These are phyloP conservation scores for Chionodraco myersi DNA, from an alignment of 2,113 vertebrate genomes.

Conservation along the genomic window DNA sequence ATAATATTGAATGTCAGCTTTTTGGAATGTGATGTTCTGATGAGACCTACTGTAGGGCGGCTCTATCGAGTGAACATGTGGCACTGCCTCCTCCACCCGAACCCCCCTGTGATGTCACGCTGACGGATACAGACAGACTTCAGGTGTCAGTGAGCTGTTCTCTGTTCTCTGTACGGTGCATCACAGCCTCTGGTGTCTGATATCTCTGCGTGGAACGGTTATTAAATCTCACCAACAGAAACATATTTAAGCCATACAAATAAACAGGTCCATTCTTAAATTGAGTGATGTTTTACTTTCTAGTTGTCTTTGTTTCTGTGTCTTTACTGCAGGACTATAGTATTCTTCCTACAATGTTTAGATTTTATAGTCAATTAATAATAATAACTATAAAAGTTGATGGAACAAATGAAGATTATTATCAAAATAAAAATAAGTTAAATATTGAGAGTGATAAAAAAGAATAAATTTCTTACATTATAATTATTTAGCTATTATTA, in stretches of 20 bases:
- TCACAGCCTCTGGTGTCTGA: constrained; percentile 19
- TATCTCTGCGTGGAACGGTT: constrained; percentile 32
- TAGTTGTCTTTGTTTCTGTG: background rate
- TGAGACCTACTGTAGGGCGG: constrained; percentile 6
- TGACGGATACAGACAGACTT: constrained; percentile 17
- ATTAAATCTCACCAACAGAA: constrained; percentile 37
- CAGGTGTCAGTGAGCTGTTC: constrained; percentile 34
- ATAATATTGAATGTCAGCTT: constrained; percentile 32
- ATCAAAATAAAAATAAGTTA: too few species aligned
- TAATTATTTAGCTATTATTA: too few species aligned
- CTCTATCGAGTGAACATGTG: constrained; percentile 49
- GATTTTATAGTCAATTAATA: too few species aligned
- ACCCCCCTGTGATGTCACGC: constrained; percentile 36
- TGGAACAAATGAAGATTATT: too few species aligned
- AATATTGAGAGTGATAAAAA: too few species aligned
- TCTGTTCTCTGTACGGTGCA: constrained; percentile 34
- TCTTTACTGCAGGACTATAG: background rate
- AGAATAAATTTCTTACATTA: too few species aligned
- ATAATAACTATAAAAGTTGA: too few species aligned
- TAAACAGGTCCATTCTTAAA: constrained; percentile 64
- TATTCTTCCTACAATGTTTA: too few species aligned
- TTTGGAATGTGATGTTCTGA: constrained; percentile 32
- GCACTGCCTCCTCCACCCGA: constrained; percentile 35
- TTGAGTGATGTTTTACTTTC: constrained; percentile 23
- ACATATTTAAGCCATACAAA: constrained; percentile 67